Percentiles rank a stretch among this genome's conserved stretches.
Evolutionary conservation across 2,797 vertebrate genomes (phyloP).

Genomic region (Mionectes olivaceus): DNA sequence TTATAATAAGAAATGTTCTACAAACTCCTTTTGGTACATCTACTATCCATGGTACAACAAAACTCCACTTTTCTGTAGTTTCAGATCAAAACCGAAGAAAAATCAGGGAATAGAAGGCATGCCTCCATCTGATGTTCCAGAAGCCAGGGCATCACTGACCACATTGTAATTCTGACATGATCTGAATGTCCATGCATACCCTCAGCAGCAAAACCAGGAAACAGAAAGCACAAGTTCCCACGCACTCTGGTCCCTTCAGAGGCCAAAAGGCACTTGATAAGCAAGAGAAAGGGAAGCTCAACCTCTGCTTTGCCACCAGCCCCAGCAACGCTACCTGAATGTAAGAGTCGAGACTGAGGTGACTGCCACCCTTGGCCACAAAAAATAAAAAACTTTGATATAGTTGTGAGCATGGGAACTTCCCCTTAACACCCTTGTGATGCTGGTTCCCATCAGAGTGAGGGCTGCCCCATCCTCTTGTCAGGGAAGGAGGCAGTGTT

Average conservation of each 20-base stretch:
- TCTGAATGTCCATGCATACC: neutral
- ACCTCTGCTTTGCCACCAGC: neutral
- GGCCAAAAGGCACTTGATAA: neutral
- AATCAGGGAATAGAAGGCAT: neutral
- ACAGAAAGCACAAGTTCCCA: neutral
- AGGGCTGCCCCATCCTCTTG: neutral
- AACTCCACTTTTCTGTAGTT: neutral
- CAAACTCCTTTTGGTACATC: neutral
- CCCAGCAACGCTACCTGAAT: neutral
- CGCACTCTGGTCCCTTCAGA: neutral
- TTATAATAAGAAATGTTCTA: neutral
- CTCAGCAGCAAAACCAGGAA: neutral
- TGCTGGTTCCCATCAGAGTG: fast-evolving
- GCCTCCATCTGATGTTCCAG: fast-evolving
- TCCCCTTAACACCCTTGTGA: neutral
- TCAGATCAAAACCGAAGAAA: neutral
- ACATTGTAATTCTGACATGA: neutral
- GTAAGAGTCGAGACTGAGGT: fast-evolving
- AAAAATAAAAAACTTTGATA: neutral
- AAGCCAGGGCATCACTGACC: neutral
- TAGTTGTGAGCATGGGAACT: neutral
- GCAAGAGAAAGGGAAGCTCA: neutral
- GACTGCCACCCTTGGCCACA: neutral
- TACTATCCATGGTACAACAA: neutral
- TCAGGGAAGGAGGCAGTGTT: neutral